Percentiles rank a stretch among this genome's conserved stretches.
Evolutionary conservation across 2,797 vertebrate genomes (phyloP).

Genomic region (Synaphobranchus kaupii): DNA sequence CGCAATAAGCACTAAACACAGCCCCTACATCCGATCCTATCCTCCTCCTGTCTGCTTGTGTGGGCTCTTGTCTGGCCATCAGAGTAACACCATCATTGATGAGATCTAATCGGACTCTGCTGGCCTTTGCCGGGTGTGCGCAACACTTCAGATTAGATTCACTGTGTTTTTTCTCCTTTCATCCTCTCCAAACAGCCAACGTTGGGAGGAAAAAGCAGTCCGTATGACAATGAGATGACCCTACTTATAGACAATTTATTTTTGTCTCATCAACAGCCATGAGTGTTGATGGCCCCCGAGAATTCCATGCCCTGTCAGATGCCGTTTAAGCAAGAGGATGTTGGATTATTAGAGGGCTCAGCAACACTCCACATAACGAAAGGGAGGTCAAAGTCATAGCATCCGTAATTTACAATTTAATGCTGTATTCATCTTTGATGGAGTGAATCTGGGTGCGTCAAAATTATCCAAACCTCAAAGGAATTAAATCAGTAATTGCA

Average conservation of each 20-base stretch:
- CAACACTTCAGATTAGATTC: slow-evolving; percentile 8
- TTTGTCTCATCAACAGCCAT: background rate
- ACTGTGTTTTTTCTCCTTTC: background rate
- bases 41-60: background rate
- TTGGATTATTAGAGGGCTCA: background rate
- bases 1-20: background rate
- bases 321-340: background rate
- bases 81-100: background rate
- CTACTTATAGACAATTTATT: background rate
- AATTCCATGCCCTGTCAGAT: background rate
- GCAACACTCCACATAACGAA: background rate
- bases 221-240: background rate
- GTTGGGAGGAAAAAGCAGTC: background rate
- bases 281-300: background rate
- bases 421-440: slow-evolving; percentile 10
- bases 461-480: background rate
- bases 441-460: background rate
- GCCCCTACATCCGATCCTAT: background rate
- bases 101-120: slow-evolving; percentile 27
- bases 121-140: slow-evolving; percentile 12
- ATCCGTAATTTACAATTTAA: background rate
- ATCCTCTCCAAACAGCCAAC: slow-evolving; percentile 6
- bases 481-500: background rate
- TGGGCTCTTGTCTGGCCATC: background rate
- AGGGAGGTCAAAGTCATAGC: background rate